These are phyloP conservation scores for Xestia c-nigrum DNA, from an alignment of 2,888 invertebrate genomes.

Conservation along the genomic window DNA sequence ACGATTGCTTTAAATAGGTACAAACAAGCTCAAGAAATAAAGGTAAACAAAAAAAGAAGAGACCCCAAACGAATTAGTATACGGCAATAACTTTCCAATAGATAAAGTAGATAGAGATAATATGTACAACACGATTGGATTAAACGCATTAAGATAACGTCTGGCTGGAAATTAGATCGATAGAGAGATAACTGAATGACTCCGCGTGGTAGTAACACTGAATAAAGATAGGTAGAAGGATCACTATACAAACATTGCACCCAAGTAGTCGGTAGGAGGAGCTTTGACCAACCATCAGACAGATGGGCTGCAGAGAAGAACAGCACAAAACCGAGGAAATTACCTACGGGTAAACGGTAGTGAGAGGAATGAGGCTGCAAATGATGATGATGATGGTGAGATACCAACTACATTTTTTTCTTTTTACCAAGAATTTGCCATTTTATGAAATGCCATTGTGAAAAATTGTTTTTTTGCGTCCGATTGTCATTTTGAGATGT, in stretches of 20 bases:
- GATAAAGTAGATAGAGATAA: slow-evolving; percentile 47
- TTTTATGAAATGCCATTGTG: neutral
- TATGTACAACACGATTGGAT: slow-evolving; percentile 46
- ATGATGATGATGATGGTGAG: neutral
- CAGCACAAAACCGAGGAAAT: neutral
- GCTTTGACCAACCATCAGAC: neutral
- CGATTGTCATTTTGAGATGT: neutral
- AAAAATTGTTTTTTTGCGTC: neutral
- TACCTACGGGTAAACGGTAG: neutral
- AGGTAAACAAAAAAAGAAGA: neutral
- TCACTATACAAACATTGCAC: neutral
- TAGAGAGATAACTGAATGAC: slow-evolving; percentile 40
- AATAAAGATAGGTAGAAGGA: slow-evolving; percentile 10
- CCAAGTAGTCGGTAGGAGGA: neutral
- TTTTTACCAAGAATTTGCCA: too few relatives aligned
- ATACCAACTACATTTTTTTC: too few relatives aligned
- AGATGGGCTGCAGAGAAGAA: neutral
- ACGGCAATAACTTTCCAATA: slow-evolving; percentile 34
- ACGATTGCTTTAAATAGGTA: too few relatives aligned
- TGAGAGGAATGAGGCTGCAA: neutral
- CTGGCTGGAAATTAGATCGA: slow-evolving; percentile 53
- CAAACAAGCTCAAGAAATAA: neutral
- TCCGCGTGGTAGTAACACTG: neutral
- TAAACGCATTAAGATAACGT: slow-evolving; percentile 45
- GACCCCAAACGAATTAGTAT: slow-evolving; percentile 17